phyloP scores from a whole-genome alignment of 2,797 vertebrate genomes.

The Enteromius argenteus region DNA sequence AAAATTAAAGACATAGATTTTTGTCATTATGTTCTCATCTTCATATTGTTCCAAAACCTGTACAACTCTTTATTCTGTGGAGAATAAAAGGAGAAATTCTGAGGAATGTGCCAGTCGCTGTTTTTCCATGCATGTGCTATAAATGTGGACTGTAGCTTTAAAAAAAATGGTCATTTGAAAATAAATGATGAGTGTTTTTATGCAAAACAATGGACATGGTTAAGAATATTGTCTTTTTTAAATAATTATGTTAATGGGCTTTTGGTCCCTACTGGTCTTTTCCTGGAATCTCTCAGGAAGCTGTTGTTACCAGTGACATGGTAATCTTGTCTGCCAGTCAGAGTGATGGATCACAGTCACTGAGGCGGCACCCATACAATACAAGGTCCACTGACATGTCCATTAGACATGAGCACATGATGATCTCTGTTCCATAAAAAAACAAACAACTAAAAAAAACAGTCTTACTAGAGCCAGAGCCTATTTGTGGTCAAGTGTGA shows the following conservation, averaged over 20 bases:
- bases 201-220: not conserved
- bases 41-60: not conserved
- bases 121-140: not conserved
- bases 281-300: constrained; percentile 55
- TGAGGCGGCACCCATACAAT: constrained; percentile 58
- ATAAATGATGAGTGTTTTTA: not conserved
- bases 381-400: constrained; percentile 4
- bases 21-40: not conserved
- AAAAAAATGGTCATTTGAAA: not conserved
- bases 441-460: not conserved
- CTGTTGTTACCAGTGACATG: constrained; percentile 67
- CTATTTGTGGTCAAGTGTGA: constrained; percentile 57
- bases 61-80: too few relatives aligned
- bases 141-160: not conserved
- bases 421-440: constrained; percentile 51
- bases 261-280: not conserved
- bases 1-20: not conserved
- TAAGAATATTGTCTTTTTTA: not conserved
- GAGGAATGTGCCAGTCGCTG: not conserved
- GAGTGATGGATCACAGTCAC: constrained; percentile 66
- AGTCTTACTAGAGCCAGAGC: constrained; percentile 49
- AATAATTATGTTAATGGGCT: not conserved
- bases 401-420: constrained; percentile 11
- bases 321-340: constrained; percentile 71
- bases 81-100: not conserved